Conservation (phyloP, 2,797 vertebrate genomes). For the Argya squamiceps region DNA sequence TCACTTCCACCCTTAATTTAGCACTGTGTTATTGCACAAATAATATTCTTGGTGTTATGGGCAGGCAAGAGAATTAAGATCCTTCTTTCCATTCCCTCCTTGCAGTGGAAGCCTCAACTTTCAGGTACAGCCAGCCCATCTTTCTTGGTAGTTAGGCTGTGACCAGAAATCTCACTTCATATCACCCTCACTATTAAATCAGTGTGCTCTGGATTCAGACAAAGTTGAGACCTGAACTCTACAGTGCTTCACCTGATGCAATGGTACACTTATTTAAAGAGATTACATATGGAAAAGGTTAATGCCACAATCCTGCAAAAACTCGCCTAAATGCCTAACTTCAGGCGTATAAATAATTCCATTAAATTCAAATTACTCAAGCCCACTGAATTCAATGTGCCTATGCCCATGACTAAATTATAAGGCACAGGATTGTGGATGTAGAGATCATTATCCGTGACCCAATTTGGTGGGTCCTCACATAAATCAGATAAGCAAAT, state of each 20-base stretch:
- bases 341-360: background rate
- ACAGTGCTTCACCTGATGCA: background rate
- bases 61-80: background rate
- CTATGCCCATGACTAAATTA: constrained; percentile 14
- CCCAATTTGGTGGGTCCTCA: constrained; percentile 8
- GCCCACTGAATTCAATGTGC: background rate
- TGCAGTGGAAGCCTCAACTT: background rate
- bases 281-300: constrained; percentile 1
- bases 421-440: background rate
- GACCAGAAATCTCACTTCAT: background rate
- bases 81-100: background rate
- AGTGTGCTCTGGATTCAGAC: background rate
- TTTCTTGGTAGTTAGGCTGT: background rate
- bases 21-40: background rate
- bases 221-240: background rate
- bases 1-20: background rate
- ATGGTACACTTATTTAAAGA: background rate
- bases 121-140: background rate
- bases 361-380: background rate
- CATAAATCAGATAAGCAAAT: constrained; percentile 52
- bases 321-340: background rate
- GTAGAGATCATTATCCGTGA: constrained; percentile 27
- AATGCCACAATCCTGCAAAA: constrained; percentile 6
- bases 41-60: background rate
- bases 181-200: background rate